Evolutionary conservation across 2,888 invertebrate genomes (phyloP), one percentile per base, ranked within the genome.

Genomic region (Caenorhabditis virilis): DNA sequence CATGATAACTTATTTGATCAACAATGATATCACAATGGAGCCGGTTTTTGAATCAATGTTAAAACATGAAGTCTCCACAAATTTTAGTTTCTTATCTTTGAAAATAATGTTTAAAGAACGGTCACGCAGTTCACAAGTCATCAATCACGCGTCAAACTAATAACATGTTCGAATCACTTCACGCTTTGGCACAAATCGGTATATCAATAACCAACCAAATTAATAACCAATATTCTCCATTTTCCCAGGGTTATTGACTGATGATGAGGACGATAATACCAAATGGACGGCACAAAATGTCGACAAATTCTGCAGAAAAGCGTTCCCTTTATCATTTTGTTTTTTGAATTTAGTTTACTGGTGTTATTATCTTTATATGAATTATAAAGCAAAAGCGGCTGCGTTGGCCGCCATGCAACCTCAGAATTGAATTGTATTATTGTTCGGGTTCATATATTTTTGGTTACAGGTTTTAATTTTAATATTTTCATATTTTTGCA

Each of bases 251-350:
- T 33, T 70, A 22, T 50, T 71, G 2, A 39, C 57, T 20, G 70
- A 71, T 9, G 72, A 70, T 20, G 65, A 69, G 13, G 76, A 78
- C 6, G 58, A 55, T 11, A 69, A 71, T 25, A 74, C 76, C 18
- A 65, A 56, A 45, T 80, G 80, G 80, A 79, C 77, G 5, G 77
- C 78, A 30, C 77, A 77, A 41, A 63, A 72, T 26, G 70, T 79
- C 9, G 79, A 78, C 48, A 64, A 57, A n/a, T 70, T 77, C 33
- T 77, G 77, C 54, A 50, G 79, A 42, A 78, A 78, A 42, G 64
- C 78, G 16, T 80, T 80, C 50, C 80, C 80, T 1, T 53, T 63
- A 16, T 69, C 77, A 1, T 80, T 80, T 51, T 67, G 72, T 18
- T 30, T 77, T 4, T 59, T 80, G 27, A 79, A 78, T 60, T 41